These are phyloP conservation scores for Bucco capensis DNA, from an alignment of 2,113 vertebrate species.

Conservation along the genomic window DNA sequence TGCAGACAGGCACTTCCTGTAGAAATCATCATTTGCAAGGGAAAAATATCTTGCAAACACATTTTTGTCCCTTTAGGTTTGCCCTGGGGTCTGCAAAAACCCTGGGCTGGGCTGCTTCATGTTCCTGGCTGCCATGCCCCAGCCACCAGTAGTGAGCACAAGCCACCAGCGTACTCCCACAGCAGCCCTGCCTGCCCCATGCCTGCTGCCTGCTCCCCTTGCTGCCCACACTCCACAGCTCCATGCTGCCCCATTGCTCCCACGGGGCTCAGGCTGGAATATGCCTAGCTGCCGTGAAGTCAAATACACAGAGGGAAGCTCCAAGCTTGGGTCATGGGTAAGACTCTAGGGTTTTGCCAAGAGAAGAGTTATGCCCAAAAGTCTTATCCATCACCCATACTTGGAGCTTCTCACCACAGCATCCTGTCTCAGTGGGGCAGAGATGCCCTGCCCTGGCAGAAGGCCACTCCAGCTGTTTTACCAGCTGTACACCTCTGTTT, in stretches of 20 bases:
- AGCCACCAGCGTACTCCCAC: not conserved
- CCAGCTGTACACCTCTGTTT: not conserved
- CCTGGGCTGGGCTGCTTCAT: not conserved
- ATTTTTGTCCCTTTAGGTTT: not conserved
- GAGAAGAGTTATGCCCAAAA: too few species aligned
- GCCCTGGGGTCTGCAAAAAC: not conserved
- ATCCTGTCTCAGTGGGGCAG: not conserved
- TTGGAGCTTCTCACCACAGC: not conserved
- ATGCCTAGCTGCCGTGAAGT: not conserved
- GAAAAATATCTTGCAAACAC: not conserved
- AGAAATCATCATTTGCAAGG: conserved; percentile 28
- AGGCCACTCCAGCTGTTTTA: not conserved
- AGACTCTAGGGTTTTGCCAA: not conserved
- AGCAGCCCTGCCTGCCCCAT: not conserved
- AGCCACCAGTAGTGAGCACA: not conserved
- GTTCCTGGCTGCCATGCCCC: not conserved
- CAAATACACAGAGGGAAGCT: not conserved
- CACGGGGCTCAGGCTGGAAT: fast-evolving
- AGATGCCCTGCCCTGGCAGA: not conserved
- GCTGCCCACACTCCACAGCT: not conserved
- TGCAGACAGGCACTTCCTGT: conserved; percentile 60
- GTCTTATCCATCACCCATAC: too few species aligned
- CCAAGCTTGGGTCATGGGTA: not conserved
- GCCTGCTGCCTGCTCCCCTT: not conserved
- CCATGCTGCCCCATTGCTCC: fast-evolving